Conservation (phyloP, 2,113 vertebrate genomes). For the Callipepla squamata region DNA sequence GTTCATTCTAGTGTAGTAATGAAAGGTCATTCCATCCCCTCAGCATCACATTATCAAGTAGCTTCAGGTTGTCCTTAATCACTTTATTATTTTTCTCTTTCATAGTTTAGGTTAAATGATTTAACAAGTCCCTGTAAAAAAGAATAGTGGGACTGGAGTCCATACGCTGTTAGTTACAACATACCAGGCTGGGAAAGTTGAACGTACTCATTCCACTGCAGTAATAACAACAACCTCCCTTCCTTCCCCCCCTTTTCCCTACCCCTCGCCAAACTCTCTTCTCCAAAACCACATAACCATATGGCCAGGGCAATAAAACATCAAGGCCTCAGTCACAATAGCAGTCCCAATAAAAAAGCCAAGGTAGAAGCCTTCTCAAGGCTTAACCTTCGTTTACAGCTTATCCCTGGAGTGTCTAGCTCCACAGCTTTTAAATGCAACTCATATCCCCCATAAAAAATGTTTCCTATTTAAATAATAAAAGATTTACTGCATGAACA, state of each 20-base stretch:
- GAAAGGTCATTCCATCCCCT: constrained; percentile 49
- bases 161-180: constrained; percentile 63
- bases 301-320: constrained; percentile 72
- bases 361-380: constrained; percentile 15
- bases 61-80: constrained; percentile 70
- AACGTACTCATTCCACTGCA: constrained; percentile 51
- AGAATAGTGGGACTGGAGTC: constrained; percentile 38
- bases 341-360: constrained; percentile 66
- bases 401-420: constrained; percentile 12
- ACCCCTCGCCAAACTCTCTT: background rate
- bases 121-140: constrained; percentile 67
- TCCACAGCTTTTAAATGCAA: constrained; percentile 44
- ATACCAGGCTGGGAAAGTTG: constrained; percentile 62
- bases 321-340: constrained; percentile 62
- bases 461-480: constrained; percentile 36
- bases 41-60: constrained; percentile 64
- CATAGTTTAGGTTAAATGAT: constrained; percentile 69
- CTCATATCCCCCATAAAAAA: background rate
- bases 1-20: background rate
- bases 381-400: constrained; percentile 30
- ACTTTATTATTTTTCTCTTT: constrained; percentile 70
- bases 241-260: background rate
- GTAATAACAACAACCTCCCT: background rate
- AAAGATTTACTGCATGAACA: background rate
- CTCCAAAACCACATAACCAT: constrained; percentile 46